Percentiles rank a stretch among this genome's conserved stretches.
Evolutionary conservation across 2,113 vertebrate genomes (phyloP).

Genomic region (Catharus bicknelli): DNA sequence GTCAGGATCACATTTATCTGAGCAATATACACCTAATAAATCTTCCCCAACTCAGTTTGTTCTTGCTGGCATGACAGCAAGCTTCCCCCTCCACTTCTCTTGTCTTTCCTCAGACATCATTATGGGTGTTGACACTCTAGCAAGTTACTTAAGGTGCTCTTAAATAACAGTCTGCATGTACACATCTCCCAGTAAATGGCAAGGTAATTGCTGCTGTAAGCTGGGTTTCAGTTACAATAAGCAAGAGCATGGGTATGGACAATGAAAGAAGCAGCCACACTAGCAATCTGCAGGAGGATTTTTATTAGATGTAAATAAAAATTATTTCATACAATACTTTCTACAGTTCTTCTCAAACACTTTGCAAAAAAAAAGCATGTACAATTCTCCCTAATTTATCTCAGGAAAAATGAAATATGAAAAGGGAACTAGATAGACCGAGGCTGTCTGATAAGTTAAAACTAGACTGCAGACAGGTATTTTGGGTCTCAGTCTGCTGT

Average conservation of each 20-base stretch:
- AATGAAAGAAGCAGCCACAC: background rate
- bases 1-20: constrained; percentile 52
- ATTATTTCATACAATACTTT: background rate
- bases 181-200: background rate
- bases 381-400: background rate
- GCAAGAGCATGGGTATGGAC: background rate
- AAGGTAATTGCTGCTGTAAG: background rate
- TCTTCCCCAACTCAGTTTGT: constrained; percentile 23
- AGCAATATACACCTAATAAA: constrained; percentile 52
- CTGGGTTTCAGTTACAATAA: constrained; percentile 9
- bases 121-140: constrained; percentile 54
- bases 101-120: constrained; percentile 49
- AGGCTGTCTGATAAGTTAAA: background rate
- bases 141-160: constrained; percentile 46
- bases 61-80: constrained; percentile 42
- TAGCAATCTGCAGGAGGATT: background rate
- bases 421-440: background rate
- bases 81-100: constrained; percentile 52
- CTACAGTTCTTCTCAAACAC: background rate
- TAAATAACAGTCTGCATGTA: constrained; percentile 38
- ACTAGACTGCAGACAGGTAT: background rate
- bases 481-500: background rate
- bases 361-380: background rate
- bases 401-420: background rate
- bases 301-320: background rate